Base-by-base conservation (phyloP, 2,888 invertebrate species). In the Agelastica alni region DNA sequence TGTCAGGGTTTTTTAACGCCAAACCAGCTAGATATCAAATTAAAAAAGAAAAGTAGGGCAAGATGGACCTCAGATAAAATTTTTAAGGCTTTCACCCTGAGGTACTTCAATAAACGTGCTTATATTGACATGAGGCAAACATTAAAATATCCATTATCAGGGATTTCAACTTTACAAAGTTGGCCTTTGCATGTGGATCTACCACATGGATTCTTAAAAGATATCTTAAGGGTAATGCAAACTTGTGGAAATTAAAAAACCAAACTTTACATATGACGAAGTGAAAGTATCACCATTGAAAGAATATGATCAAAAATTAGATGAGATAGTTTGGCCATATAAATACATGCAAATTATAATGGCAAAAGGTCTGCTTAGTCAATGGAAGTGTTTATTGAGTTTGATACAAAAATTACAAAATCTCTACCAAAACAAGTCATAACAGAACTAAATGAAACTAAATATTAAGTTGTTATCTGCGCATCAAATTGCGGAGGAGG, bases 391-490 rank as follows among this genome's bases (percentile, higher is more conserved):
- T 63, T 49, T 54, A 37, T 62, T 63, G 56, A 30, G 6, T 72
- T 73, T 56, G 72, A 70, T 51, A 39, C 60, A 52, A 69, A 64
- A 53, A 65, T 72, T 42, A 70, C 68, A 13, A 48, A 60, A 51
- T 18, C 57, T n/a, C 44, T 69, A 53, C 52, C 65, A 16, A 6
- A 30, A 3, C 49, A 1, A 20, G 56, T 67, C 2, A 63, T 68
- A 22, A 45, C 22, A 1, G 32, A 58, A 43, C 28, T 64, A 22
- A 32, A 62, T 44, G 37, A 46, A 12, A 55, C 62, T 6, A 55
- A 55, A 6, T 71, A 63, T 56, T 53, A 61, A 22, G 69, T 70
- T 12, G 67, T 71, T 7, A 68, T 64, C 0, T 65, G 63, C 55
- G 64, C 64, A 0, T 59, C 51, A 9, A 65, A 70, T 51, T 68